A percentile compares a stretch with the other conserved stretches of the same genome.
phyloP scores from a whole-genome alignment of 2,797 vertebrate genomes.

The Gadopsis marmoratus region DNA sequence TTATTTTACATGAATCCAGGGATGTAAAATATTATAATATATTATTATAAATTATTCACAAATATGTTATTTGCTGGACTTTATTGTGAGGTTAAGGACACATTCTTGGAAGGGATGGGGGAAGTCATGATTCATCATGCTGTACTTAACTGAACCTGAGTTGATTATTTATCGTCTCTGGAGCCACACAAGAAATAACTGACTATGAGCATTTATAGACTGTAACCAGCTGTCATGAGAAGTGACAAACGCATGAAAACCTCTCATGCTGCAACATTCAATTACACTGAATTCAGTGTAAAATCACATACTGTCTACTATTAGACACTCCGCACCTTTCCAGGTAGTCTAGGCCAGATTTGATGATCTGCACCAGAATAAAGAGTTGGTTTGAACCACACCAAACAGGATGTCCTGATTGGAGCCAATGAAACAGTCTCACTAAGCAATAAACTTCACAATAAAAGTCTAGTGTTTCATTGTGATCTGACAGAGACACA shows the following conservation, averaged over 20 bases:
- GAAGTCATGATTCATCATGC: no score
- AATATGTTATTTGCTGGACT: not conserved
- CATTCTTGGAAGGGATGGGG: not conserved
- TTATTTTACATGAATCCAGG: not conserved
- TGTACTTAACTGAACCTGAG: no score
- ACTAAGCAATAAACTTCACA: not conserved
- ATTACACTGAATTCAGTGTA: no score
- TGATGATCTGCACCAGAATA: not conserved
- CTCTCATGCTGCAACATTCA: no score
- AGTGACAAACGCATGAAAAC: not conserved
- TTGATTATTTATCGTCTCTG: no score
- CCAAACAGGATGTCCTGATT: not conserved
- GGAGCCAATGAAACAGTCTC: not conserved
- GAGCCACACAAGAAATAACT: not conserved
- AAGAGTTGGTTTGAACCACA: not conserved
- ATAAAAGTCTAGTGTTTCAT: not conserved
- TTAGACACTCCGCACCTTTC: no score
- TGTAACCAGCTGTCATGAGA: not conserved
- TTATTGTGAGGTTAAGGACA: not conserved
- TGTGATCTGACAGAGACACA: not conserved
- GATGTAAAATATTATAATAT: not conserved
- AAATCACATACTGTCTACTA: no score
- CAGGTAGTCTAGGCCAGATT: not conserved
- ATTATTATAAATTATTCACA: no score
- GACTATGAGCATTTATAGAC: no score